Percentiles rank a stretch among this genome's conserved stretches.
These are phyloP conservation scores for Gambusia yucatana DNA, from an alignment of 2,797 vertebrate species.

Conservation along the genomic window DNA sequence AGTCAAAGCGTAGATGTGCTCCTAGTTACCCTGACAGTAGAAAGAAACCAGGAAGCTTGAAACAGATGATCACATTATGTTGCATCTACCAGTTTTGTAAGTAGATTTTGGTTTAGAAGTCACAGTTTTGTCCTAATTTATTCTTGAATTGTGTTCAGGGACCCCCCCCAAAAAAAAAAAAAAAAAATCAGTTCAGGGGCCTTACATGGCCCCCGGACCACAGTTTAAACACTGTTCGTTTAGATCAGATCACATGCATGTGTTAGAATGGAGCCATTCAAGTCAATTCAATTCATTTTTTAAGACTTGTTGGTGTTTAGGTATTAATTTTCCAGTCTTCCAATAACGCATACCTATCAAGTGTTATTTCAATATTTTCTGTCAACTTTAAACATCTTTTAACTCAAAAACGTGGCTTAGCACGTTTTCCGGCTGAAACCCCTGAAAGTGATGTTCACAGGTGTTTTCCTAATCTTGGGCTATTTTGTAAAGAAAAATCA, in stretches of 20 bases:
- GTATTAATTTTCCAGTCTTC: too few species aligned
- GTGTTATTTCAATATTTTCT: too few species aligned
- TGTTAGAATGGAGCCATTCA: background rate
- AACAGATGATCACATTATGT: background rate
- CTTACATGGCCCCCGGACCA: too few species aligned
- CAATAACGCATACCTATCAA: too few species aligned
- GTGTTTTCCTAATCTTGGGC: background rate
- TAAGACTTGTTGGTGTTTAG: too few species aligned
- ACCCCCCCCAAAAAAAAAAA: too few species aligned
- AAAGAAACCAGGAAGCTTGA: background rate
- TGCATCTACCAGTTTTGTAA: background rate
- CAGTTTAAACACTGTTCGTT: background rate
- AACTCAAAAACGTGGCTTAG: too few species aligned
- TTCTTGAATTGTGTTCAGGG: background rate
- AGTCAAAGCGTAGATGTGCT: background rate
- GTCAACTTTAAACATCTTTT: too few species aligned
- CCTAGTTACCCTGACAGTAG: background rate
- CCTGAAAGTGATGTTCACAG: background rate
- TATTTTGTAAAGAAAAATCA: too few species aligned
- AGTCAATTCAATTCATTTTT: background rate
- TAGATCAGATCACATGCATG: background rate
- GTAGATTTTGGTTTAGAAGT: background rate
- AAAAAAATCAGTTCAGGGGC: too few species aligned
- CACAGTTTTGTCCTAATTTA: background rate
- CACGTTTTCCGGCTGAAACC: too few species aligned